Conservation (phyloP, 2,797 vertebrate genomes). For the Onychomys arenicola region DNA sequence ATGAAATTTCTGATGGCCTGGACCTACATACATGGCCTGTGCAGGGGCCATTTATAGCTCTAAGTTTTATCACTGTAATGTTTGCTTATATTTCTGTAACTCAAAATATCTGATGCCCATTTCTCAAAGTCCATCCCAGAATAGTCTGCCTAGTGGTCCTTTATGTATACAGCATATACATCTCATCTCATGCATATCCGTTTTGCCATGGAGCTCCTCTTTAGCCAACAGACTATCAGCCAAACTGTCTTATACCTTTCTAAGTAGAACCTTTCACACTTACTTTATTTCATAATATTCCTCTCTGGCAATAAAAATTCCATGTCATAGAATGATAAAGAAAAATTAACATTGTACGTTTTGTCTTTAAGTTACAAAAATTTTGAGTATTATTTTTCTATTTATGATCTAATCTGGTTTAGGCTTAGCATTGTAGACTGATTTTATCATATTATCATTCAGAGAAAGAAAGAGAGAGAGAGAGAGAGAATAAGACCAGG, state of each 20-base stretch:
- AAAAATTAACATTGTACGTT: not conserved
- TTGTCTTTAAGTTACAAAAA: not conserved
- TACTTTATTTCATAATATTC: not conserved
- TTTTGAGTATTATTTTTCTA: not conserved
- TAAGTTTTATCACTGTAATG: not conserved
- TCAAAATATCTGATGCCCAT: not conserved
- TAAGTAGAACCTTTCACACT: not conserved
- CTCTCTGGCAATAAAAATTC: not conserved
- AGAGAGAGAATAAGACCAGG: not conserved
- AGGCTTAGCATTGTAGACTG: not conserved
- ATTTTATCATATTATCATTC: not conserved
- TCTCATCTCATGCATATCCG: not conserved
- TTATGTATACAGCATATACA: not conserved
- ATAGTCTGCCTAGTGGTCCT: not conserved
- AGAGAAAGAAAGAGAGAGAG: not conserved
- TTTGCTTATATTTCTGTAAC: not conserved
- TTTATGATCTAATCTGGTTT: not conserved
- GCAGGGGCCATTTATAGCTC: rapidly evolving
- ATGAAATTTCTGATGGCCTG: rapidly evolving
- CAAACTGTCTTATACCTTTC: not conserved
- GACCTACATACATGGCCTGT: not conserved
- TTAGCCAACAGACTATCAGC: not conserved
- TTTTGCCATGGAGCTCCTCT: not conserved
- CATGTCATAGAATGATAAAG: not conserved
- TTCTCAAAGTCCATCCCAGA: not conserved